Conservation (phyloP, 2,113 vertebrate species). For the Stegostoma tigrinum region DNA sequence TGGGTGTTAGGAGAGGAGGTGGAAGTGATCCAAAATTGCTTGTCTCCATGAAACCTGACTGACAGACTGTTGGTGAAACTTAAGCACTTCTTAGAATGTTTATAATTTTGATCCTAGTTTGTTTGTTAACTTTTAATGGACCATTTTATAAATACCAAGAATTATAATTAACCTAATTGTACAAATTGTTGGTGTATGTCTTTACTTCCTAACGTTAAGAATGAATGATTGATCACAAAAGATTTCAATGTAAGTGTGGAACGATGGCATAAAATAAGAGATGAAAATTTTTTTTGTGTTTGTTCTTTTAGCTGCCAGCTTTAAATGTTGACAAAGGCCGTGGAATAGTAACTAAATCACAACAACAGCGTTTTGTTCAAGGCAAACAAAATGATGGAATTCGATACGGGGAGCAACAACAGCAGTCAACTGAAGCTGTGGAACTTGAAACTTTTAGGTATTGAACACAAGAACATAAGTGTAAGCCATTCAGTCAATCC, state of each 20-base stretch:
- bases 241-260: not conserved
- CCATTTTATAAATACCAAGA: not conserved
- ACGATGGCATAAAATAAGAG: not conserved
- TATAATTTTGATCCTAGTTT: not conserved
- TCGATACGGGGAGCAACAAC: slow-evolving; percentile 47
- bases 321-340: slow-evolving; percentile 52
- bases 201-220: not conserved
- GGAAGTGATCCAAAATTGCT: not conserved
- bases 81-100: not conserved
- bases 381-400: slow-evolving; percentile 46
- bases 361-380: slow-evolving; percentile 40
- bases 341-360: slow-evolving; percentile 49
- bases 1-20: not conserved
- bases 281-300: slow-evolving; percentile 30
- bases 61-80: not conserved
- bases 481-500: not conserved
- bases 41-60: not conserved
- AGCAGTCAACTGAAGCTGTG: slow-evolving; percentile 58
- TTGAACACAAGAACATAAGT: slow-evolving; percentile 34
- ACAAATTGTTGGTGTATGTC: not conserved
- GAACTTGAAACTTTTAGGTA: slow-evolving; percentile 82
- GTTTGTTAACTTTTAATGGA: not conserved
- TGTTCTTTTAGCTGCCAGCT: slow-evolving; percentile 57
- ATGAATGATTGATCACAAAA: not conserved
- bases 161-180: not conserved